phyloP scores from a whole-genome alignment of 2,888 invertebrate genomes.

The Busseola fusca region DNA sequence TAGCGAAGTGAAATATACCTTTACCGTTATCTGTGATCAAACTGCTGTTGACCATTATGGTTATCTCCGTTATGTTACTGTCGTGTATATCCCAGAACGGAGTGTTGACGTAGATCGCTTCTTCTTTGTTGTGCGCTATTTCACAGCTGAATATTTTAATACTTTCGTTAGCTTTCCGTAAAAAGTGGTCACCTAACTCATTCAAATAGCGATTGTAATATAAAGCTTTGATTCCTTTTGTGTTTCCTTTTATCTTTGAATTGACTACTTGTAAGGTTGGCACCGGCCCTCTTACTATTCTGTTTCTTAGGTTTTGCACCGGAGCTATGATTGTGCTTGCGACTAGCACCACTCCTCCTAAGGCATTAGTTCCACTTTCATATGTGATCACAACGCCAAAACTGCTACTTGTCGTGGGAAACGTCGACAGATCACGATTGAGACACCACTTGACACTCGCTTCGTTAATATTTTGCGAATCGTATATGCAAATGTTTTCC shows the following conservation, averaged over 20 bases:
- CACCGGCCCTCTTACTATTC: constrained; percentile 93
- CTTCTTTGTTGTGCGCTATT: constrained; percentile 93
- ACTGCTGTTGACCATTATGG: constrained; percentile 95
- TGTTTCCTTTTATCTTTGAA: constrained; percentile 94
- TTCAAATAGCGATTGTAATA: constrained; percentile 97
- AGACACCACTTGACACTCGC: constrained; percentile 93
- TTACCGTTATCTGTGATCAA: constrained; percentile 95
- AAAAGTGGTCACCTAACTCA: constrained; percentile 95
- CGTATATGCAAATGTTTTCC: constrained; percentile 94
- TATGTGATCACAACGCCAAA: constrained; percentile 94
- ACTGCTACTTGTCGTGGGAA: constrained; percentile 96
- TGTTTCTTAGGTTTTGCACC: constrained; percentile 92
- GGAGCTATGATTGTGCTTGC: constrained; percentile 93
- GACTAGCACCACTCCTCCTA: constrained; percentile 95
- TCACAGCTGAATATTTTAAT: constrained; percentile 94
- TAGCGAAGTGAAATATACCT: constrained; percentile 96
- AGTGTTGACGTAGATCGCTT: constrained; percentile 94
- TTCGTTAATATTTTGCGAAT: constrained; percentile 91
- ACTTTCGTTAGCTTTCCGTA: constrained; percentile 96
- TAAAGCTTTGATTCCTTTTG: constrained; percentile 93
- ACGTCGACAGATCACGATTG: constrained; percentile 95
- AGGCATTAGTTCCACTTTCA: constrained; percentile 92
- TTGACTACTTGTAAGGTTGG: constrained; percentile 93
- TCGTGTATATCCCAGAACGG: constrained; percentile 95
- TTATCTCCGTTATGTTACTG: constrained; percentile 96